These are phyloP conservation scores for Rousettus leschenaultii DNA, from an alignment of 2,113 vertebrate genomes.

Conservation along the genomic window DNA sequence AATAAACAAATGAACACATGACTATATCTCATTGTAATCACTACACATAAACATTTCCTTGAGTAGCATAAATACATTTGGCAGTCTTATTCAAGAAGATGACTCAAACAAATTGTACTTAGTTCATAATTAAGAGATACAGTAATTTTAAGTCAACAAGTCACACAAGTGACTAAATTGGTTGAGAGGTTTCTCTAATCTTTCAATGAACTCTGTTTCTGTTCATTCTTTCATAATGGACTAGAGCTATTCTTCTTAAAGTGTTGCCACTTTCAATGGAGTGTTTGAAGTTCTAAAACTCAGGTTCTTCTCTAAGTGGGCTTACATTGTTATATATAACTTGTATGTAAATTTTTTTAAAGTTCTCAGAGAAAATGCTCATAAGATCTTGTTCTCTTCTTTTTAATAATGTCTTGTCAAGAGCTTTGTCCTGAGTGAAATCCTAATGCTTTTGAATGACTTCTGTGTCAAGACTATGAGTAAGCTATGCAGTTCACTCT, in stretches of 20 bases:
- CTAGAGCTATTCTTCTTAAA: not conserved
- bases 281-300: not conserved
- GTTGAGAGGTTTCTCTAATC: not conserved
- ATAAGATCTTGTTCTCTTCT: not conserved
- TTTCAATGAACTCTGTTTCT: not conserved
- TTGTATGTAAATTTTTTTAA: not conserved
- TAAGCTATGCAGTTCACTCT: no score
- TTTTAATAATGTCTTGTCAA: not conserved
- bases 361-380: not conserved
- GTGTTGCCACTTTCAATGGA: not conserved
- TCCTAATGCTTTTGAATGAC: no score
- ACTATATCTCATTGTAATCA: not conserved
- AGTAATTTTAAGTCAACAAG: not conserved
- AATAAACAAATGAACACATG: not conserved
- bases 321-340: not conserved
- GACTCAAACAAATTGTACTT: not conserved
- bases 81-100: not conserved
- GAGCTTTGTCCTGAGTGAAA: no score
- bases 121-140: not conserved
- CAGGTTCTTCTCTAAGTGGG: not conserved
- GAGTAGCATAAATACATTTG: not conserved
- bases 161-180: not conserved
- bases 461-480: no score
- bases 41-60: not conserved
- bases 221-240: not conserved